Base-by-base conservation (phyloP, 2,113 vertebrate genomes). In the Psettodes erumei region DNA sequence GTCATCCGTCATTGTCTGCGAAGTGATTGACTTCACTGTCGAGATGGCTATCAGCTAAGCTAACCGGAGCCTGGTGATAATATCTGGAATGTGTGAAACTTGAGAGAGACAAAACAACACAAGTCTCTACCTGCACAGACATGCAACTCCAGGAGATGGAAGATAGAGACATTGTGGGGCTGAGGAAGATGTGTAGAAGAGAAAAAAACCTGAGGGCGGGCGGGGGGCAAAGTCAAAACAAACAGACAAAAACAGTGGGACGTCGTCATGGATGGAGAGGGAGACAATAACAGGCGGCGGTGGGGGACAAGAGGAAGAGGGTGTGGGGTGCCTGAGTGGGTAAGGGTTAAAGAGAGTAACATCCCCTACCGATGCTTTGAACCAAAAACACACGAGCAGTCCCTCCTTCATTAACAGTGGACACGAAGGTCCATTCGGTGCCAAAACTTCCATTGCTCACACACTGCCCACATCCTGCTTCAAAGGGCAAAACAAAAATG, bases 21-120 rank as follows among this genome's bases (percentile, higher is more conserved):
- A 71, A 77, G 66, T 85, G 75, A 89, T 62, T 77, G 81, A 86
- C 79, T 27, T 25, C 15, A 75, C 56, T 21, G 71, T 82, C 77
- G 21, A 81, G 88, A 91, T 91, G 53, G 43, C 58, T 83, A 88
- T 90, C 90, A 77, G 42, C 59, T 61, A 75, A 83, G 80, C 72
- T 71, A 88, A 78, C 85, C 2, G 54, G 73, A 85, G 79, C 21
- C 71, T 33, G 38, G 67, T 69, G 90, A 92, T 91, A 88, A 55
- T 38, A 92, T 90, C 87, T 84, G 88, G 90, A 92, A 93, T 94
- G 84, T 81, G 79, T 78, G 87, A 91, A 88, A 91, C 79, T 77
- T 27, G 64, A 86, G 81, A 70, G n/a, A 91, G 88, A 90, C 90
- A 91, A 82, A 89, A 91, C 88, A 92, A 83, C 81, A 56, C 64